Percentiles rank a stretch among this genome's conserved stretches.
Conservation (phyloP, 2,113 vertebrate species). For the Malurus cyaneus region DNA sequence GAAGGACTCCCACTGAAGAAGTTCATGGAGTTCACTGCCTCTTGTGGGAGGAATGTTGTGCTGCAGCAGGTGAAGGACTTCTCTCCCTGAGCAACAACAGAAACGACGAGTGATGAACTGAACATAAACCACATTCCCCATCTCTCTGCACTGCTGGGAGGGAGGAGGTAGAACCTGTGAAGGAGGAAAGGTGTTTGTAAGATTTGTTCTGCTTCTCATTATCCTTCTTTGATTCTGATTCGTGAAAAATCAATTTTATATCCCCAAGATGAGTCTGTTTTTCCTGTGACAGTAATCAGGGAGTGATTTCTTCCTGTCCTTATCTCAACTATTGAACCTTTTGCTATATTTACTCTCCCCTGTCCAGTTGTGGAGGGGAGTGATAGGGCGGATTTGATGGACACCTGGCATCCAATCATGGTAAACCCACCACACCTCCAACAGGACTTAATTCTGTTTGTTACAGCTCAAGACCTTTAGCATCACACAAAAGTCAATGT, state of each 20-base stretch:
- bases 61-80: background rate
- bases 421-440: background rate
- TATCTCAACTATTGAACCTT: background rate
- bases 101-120: rapidly evolving
- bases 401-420: background rate
- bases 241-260: background rate
- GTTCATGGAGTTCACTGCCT: background rate
- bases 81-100: background rate
- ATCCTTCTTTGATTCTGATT: background rate
- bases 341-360: background rate
- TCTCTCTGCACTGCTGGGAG: background rate
- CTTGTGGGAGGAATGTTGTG: rapidly evolving
- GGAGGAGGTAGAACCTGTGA: background rate
- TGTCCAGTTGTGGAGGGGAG: background rate
- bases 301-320: background rate
- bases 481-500: background rate
- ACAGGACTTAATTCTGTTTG: background rate
- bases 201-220: background rate
- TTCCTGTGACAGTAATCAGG: rapidly evolving
- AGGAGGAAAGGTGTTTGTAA: background rate
- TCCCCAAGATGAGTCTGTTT: background rate
- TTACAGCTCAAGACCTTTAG: background rate
- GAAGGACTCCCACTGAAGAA: background rate
- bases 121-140: rapidly evolving
- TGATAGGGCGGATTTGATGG: background rate